Evolutionary conservation across 2,797 vertebrate genomes (phyloP), one percentile per base, ranked within the genome.

Genomic region (Propithecus perrieri): DNA sequence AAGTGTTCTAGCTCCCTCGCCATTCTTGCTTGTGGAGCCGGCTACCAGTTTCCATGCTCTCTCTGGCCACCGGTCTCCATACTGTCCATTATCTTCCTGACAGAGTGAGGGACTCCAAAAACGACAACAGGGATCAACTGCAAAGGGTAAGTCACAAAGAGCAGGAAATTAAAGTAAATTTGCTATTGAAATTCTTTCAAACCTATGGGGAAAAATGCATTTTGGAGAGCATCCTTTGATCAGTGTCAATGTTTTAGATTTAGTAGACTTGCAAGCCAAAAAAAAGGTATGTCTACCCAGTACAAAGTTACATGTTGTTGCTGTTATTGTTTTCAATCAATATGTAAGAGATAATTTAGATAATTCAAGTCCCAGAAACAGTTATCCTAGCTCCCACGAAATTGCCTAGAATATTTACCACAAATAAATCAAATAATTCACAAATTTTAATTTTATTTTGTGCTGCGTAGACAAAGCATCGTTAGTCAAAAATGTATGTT

Each of bases 171-270:
- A 79, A 88, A 65, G 33, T 61, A 46, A 50, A 85, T 79, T 59
- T 61, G 33, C 41, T 89, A 85, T 28, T 80, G 41, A 95, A 81
- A 85, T 85, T 75, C 46, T 89, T 85, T 72, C 71, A 79, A 75
- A 69, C 7, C 1, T 65, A 17, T 38, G 7, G 9, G 18, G 12
- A 2, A 18, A 43, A 67, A 74, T 18, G 35, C 18, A 74, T 48
- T 90, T 74, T 43, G 74, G 38, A 69, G 50, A 53, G 12, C 6
- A 89, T 41, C 59, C 57, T 80, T 75, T 69, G 41, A 59, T 81
- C 48, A 69, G 7, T 41, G 10, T 57, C 28, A 79, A 88, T 13
- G 48, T 63, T 59, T 85, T 48, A 69, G 30, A 67, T 76, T 65
- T 69, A 75, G 61, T 12, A 86, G 28, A 55, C 50, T 55, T 38